Conservation (phyloP, 1,140 invertebrate genomes). For the Ceratina calcarata region DNA sequence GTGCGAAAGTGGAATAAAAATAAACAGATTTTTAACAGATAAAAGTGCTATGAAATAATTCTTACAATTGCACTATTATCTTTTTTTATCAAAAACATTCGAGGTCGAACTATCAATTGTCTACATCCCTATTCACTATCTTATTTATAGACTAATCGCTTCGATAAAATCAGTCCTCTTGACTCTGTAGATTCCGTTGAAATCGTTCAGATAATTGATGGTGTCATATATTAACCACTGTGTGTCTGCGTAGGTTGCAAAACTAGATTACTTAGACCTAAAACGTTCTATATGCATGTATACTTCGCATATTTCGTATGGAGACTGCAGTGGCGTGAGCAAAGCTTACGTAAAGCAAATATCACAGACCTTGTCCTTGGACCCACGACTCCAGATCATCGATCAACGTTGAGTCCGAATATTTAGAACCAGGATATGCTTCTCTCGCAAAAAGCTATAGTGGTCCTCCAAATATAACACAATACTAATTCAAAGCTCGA, state of each 20-base stretch:
- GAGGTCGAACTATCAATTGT: background rate
- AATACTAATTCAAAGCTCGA: too few relatives aligned
- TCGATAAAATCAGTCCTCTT: conserved; percentile 18
- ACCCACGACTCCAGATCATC: conserved; percentile 16
- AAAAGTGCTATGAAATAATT: too few relatives aligned
- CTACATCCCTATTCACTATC: too few relatives aligned
- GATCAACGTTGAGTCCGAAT: conserved; percentile 35
- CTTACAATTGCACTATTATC: too few relatives aligned
- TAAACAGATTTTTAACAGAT: background rate
- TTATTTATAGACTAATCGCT: background rate
- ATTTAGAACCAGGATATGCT: conserved; percentile 7
- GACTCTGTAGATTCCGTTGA: conserved; percentile 11
- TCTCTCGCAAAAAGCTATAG: background rate
- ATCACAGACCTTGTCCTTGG: conserved; percentile 21
- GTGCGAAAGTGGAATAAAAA: background rate
- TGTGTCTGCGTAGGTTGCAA: conserved; percentile 25
- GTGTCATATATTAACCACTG: conserved; percentile 26
- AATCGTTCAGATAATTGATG: conserved; percentile 9
- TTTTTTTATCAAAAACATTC: background rate
- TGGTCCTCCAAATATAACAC: too few relatives aligned
- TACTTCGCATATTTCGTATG: background rate
- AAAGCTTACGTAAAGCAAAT: conserved; percentile 8
- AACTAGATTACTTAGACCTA: conserved; percentile 40
- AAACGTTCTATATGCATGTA: conserved; percentile 6
- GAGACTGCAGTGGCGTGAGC: background rate